A percentile compares a stretch with the other conserved stretches of the same genome.
Evolutionary conservation across 2,113 vertebrate genomes (phyloP).

Genomic region (Mus spicilegus): DNA sequence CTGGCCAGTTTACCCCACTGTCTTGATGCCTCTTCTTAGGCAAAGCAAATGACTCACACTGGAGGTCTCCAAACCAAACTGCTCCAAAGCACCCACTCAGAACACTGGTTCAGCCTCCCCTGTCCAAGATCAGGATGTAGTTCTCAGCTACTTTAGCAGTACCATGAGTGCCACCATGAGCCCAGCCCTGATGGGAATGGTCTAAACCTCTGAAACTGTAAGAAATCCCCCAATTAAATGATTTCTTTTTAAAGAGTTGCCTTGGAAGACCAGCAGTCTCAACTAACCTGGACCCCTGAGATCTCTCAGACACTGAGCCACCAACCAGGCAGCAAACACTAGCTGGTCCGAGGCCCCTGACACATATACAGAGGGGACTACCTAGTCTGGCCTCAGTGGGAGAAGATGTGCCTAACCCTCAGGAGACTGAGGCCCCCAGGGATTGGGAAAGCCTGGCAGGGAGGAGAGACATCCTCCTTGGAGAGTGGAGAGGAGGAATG

Average conservation of each 20-base stretch:
- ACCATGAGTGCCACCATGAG: neutral
- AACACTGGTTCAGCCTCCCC: neutral
- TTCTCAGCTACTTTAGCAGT: neutral
- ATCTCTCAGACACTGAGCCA: too few relatives aligned
- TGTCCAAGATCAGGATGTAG: neutral
- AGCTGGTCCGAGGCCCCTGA: too few relatives aligned
- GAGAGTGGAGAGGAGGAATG: too few relatives aligned
- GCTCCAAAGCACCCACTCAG: neutral
- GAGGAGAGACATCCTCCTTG: too few relatives aligned
- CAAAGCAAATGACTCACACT: neutral
- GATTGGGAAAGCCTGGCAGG: too few relatives aligned
- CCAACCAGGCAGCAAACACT: too few relatives aligned
- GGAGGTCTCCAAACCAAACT: neutral
- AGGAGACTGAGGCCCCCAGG: too few relatives aligned
- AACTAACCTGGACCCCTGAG: too few relatives aligned
- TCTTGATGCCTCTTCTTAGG: neutral
- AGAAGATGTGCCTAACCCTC: too few relatives aligned
- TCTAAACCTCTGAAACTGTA: neutral
- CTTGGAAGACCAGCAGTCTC: neutral
- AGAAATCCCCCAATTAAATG: neutral
- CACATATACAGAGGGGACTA: too few relatives aligned
- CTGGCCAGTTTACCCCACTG: neutral
- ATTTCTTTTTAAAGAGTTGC: neutral
- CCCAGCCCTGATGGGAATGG: neutral
- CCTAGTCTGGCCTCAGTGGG: too few relatives aligned